A percentile compares a stretch with the other conserved stretches of the same genome.
These are phyloP conservation scores for Noctua janthe DNA, from an alignment of 2,888 invertebrate genomes.

Conservation along the genomic window DNA sequence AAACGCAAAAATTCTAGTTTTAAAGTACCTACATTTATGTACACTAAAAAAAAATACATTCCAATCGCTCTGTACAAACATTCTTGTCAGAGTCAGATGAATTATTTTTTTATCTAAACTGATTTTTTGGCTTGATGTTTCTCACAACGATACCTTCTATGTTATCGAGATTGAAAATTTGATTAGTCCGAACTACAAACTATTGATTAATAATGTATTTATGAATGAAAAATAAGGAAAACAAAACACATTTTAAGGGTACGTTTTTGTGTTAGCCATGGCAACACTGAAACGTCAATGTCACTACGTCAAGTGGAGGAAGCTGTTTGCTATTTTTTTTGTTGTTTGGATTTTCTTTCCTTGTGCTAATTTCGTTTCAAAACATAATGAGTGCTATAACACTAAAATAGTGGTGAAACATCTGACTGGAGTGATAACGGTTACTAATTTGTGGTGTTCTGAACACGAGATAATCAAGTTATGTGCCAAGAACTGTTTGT, in stretches of 20 bases:
- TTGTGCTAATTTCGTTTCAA: conserved; percentile 61
- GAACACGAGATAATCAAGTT: conserved; percentile 41
- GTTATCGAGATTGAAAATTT: neutral
- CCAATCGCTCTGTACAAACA: neutral
- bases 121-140: neutral
- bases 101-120: neutral
- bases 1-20: neutral
- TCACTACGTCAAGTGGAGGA: conserved; percentile 49
- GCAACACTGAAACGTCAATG: conserved; percentile 61
- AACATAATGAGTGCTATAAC: conserved; percentile 59
- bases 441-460: conserved; percentile 47
- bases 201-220: neutral
- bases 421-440: conserved; percentile 35
- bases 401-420: conserved; percentile 52
- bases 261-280: neutral
- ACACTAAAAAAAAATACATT: neutral
- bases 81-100: neutral
- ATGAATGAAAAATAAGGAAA: neutral
- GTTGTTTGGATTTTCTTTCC: conserved; percentile 62
- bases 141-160: neutral
- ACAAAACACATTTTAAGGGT: neutral
- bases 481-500: conserved; percentile 55
- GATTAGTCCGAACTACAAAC: neutral
- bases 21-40: neutral
- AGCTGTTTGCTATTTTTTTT: conserved; percentile 59